These are phyloP conservation scores for Tautogolabrus adspersus DNA, from an alignment of 2,113 vertebrate genomes.

Conservation along the genomic window DNA sequence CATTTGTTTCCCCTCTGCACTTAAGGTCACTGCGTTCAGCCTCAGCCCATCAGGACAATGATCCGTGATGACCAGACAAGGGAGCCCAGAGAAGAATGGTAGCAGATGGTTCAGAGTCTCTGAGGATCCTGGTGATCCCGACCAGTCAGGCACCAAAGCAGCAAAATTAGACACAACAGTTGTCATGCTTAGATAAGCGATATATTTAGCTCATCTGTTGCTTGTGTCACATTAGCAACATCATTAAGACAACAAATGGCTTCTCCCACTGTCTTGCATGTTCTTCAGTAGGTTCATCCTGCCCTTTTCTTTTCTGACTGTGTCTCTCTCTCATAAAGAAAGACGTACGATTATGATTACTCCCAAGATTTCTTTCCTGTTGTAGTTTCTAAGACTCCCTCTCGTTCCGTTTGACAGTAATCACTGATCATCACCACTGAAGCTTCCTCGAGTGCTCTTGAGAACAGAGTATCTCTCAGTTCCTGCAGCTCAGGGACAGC, in stretches of 20 bases:
- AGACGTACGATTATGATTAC: slow-evolving; percentile 47
- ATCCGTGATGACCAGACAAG: slow-evolving; percentile 66
- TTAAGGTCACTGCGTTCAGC: slow-evolving; percentile 35
- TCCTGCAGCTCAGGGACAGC: slow-evolving; percentile 58
- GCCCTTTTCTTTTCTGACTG: slow-evolving; percentile 54
- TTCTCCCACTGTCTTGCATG: slow-evolving; percentile 46
- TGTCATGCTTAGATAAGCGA: slow-evolving; percentile 77
- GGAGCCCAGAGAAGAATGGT: slow-evolving; percentile 67
- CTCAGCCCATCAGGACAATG: slow-evolving; percentile 58
- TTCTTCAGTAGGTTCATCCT: slow-evolving; percentile 69
- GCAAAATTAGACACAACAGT: slow-evolving; percentile 80
- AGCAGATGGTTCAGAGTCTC: slow-evolving; percentile 76
- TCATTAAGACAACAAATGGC: slow-evolving; percentile 78
- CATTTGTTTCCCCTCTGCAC: slow-evolving; percentile 33
- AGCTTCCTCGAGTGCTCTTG: slow-evolving; percentile 66
- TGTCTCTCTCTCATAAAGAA: slow-evolving; percentile 59
- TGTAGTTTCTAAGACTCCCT: slow-evolving; percentile 38
- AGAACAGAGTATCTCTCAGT: slow-evolving; percentile 66
- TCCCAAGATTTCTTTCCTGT: slow-evolving; percentile 42
- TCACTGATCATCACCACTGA: slow-evolving; percentile 72
- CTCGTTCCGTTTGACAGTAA: slow-evolving; percentile 68
- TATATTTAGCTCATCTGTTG: slow-evolving; percentile 80
- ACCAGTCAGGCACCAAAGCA: slow-evolving; percentile 69
- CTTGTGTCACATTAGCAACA: slow-evolving; percentile 76
- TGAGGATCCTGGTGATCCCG: slow-evolving; percentile 68